Evolutionary conservation across 2,797 vertebrate species (phyloP).

Genomic region (Myripristis jacobus): DNA sequence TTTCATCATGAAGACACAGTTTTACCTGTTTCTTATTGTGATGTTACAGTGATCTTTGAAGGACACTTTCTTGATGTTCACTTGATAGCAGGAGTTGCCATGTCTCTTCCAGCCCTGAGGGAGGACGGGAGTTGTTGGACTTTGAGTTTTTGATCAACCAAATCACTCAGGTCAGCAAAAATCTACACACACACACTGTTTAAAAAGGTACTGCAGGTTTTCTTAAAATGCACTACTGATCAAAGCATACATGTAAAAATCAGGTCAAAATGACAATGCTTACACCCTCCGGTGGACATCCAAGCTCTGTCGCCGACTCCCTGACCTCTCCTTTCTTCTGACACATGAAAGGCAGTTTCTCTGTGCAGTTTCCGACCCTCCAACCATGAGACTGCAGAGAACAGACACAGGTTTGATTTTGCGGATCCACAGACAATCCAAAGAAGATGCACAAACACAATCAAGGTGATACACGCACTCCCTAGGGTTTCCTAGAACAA

Average conservation of each 20-base stretch:
- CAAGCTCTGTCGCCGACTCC: constrained; percentile 67
- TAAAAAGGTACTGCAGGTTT: neutral
- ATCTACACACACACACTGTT: neutral
- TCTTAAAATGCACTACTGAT: too few species aligned
- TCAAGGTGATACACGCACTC: neutral
- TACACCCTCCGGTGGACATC: constrained; percentile 86
- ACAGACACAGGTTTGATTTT: constrained; percentile 31
- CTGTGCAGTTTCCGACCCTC: constrained; percentile 85
- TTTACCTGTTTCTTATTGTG: constrained; percentile 90
- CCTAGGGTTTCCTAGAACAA: too few species aligned
- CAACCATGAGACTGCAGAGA: constrained; percentile 80
- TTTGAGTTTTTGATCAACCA: too few species aligned
- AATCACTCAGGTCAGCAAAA: neutral
- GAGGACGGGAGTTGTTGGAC: constrained; percentile 13
- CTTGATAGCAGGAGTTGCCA: constrained; percentile 89
- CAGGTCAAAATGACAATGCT: constrained; percentile 44
- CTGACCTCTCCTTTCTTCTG: constrained; percentile 87
- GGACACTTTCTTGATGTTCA: constrained; percentile 81
- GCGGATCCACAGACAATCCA: constrained; percentile 7
- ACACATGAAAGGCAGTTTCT: constrained; percentile 87
- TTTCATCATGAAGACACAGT: neutral
- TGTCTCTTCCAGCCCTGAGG: constrained; percentile 91
- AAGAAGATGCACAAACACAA: constrained; percentile 6
- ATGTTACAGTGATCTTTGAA: constrained; percentile 91
- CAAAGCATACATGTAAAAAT: neutral